A percentile compares a stretch with the other conserved stretches of the same genome.
Conservation (phyloP, 92 coral and sea anemone species). For the Zoanthus gigantus region DNA sequence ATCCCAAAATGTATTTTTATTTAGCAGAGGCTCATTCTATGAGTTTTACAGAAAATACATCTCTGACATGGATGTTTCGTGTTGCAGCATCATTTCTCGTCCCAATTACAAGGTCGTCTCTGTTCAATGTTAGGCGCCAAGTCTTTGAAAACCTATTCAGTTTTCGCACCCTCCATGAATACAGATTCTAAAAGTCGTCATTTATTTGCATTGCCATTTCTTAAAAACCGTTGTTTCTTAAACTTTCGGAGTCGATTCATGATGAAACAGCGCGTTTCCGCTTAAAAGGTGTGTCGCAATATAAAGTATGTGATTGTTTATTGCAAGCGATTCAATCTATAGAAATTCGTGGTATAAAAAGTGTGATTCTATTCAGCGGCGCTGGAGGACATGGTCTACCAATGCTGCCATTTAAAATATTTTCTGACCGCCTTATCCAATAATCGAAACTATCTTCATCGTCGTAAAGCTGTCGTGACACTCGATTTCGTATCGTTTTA, state of each 20-base stretch:
- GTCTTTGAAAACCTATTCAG: not conserved
- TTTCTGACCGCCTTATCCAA: not conserved
- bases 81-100: not conserved
- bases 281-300: constrained; percentile 46
- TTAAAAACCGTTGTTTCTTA: not conserved
- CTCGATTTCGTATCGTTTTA: not conserved
- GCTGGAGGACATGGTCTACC: not conserved
- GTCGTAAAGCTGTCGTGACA: constrained; percentile 16
- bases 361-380: not conserved
- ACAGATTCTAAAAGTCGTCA: not conserved
- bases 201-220: not conserved
- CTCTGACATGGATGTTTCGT: not conserved
- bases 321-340: not conserved
- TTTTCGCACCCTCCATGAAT: not conserved
- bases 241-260: constrained; percentile 3
- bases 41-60: not conserved
- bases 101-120: not conserved
- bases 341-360: not conserved
- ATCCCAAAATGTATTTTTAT: not conserved
- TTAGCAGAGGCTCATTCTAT: not conserved
- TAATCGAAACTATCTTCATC: not conserved
- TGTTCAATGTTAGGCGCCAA: not conserved
- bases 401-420: not conserved
- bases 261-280: constrained; percentile 43
- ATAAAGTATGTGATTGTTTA: not conserved